phyloP scores from a whole-genome alignment of 2,888 invertebrate genomes.

The Oscheius sp. region DNA sequence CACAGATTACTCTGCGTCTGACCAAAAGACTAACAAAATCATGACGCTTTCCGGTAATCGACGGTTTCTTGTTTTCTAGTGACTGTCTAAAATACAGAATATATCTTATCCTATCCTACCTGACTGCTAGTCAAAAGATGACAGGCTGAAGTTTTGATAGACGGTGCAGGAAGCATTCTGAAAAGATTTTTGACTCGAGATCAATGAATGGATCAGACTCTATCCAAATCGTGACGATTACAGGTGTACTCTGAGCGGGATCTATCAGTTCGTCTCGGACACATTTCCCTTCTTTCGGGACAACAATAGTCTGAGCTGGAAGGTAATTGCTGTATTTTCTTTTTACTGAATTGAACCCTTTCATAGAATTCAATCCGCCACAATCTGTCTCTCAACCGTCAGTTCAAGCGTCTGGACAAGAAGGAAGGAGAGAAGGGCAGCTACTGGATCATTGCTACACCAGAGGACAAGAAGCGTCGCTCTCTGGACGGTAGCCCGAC shows the following conservation, averaged over 20 bases:
- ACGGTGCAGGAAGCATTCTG: no score
- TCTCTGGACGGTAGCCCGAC: constrained; percentile 43
- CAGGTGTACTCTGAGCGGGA: constrained; percentile 52
- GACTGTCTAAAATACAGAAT: no score
- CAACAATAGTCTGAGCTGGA: constrained; percentile 54
- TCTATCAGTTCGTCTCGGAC: constrained; percentile 52
- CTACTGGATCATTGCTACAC: constrained; percentile 52
- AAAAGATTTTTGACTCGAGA: no score
- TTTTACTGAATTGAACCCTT: background rate
- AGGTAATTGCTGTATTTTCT: constrained; percentile 37
- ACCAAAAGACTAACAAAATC: no score
- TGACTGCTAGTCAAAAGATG: no score
- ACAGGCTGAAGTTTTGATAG: no score
- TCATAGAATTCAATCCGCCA: constrained; percentile 62
- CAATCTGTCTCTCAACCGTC: constrained; percentile 58
- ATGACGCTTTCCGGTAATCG: no score
- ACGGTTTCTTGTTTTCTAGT: no score
- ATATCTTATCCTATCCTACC: no score
- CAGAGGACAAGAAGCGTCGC: constrained; percentile 46
- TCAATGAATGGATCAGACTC: no score
- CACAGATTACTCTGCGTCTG: background rate
- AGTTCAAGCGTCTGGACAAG: constrained; percentile 52
- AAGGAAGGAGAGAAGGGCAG: constrained; percentile 45
- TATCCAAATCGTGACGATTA: background rate
- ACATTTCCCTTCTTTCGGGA: constrained; percentile 50